These are phyloP conservation scores for Phalacrocorax carbo DNA, from an alignment of 2,113 vertebrate genomes.

Conservation along the genomic window DNA sequence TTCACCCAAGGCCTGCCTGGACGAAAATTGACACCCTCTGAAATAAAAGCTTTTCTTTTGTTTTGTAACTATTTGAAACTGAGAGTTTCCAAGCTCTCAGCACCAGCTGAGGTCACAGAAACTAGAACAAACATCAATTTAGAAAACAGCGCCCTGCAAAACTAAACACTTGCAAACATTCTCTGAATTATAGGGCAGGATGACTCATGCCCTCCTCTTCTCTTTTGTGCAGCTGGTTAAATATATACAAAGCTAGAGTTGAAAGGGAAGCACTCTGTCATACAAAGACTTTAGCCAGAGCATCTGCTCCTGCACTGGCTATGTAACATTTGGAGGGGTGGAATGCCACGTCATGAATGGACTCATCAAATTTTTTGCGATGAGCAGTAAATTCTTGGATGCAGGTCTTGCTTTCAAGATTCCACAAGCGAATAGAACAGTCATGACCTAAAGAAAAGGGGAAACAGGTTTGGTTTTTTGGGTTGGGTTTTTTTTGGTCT, in stretches of 20 bases:
- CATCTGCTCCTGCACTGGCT: conserved; percentile 95
- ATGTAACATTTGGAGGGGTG: conserved; percentile 98
- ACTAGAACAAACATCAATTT: conserved; percentile 75
- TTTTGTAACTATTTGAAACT: conserved; percentile 69
- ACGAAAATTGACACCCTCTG: conserved; percentile 77
- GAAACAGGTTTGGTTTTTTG: background rate
- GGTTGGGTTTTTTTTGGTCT: background rate
- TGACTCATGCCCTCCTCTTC: conserved; percentile 55
- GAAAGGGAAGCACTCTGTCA: conserved; percentile 79
- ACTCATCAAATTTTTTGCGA: conserved; percentile 97
- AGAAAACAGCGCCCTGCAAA: conserved; percentile 80
- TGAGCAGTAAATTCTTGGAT: conserved; percentile 99
- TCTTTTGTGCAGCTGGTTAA: conserved; percentile 79
- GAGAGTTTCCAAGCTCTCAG: conserved; percentile 76
- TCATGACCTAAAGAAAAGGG: conserved; percentile 86
- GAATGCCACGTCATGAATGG: conserved; percentile 97
- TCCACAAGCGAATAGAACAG: conserved; percentile 98
- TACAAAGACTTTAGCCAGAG: conserved; percentile 99
- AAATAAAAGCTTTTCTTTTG: conserved; percentile 75
- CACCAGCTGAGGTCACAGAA: conserved; percentile 79
- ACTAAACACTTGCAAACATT: conserved; percentile 79
- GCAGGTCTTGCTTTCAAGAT: conserved; percentile 98
- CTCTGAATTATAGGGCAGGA: conserved; percentile 72
- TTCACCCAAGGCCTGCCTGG: conserved; percentile 93
- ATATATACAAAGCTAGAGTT: conserved; percentile 78